Conservation (phyloP, 2,797 vertebrate species). For the Champsocephalus esox region DNA sequence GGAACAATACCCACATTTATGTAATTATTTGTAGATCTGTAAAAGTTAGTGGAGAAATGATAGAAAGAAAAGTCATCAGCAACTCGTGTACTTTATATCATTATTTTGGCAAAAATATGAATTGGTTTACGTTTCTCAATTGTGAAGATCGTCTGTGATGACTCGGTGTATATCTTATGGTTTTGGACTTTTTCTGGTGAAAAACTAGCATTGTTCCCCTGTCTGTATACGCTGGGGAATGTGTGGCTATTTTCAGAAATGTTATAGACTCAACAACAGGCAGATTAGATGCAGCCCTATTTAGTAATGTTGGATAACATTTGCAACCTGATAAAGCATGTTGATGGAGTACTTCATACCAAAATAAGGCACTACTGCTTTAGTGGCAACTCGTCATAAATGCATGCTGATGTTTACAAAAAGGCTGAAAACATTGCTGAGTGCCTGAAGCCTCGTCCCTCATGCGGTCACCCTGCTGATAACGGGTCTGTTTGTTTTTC, state of each 20-base stretch:
- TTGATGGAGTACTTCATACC: neutral
- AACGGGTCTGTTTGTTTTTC: conserved; percentile 39
- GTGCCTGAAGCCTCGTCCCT: neutral
- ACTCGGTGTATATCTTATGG: neutral
- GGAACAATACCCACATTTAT: neutral
- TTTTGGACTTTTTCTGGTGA: neutral
- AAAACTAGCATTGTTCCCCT: neutral
- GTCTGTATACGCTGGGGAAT: neutral
- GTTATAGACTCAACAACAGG: neutral
- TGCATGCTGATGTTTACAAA: conserved; percentile 2
- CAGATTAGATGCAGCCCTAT: neutral
- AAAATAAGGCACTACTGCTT: neutral
- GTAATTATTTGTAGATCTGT: neutral
- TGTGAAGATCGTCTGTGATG: neutral
- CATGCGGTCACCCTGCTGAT: conserved; percentile 9
- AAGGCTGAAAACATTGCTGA: neutral
- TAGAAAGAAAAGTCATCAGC: neutral
- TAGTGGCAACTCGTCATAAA: neutral
- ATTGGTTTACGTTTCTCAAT: neutral
- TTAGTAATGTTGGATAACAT: neutral
- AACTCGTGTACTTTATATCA: neutral
- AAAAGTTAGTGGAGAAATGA: neutral
- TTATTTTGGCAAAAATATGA: neutral
- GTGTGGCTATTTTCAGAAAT: neutral
- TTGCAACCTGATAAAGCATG: neutral